Evolutionary conservation across 2,888 invertebrate species (phyloP), one percentile per base, ranked within the genome.

Genomic region (Drosophila colorata): DNA sequence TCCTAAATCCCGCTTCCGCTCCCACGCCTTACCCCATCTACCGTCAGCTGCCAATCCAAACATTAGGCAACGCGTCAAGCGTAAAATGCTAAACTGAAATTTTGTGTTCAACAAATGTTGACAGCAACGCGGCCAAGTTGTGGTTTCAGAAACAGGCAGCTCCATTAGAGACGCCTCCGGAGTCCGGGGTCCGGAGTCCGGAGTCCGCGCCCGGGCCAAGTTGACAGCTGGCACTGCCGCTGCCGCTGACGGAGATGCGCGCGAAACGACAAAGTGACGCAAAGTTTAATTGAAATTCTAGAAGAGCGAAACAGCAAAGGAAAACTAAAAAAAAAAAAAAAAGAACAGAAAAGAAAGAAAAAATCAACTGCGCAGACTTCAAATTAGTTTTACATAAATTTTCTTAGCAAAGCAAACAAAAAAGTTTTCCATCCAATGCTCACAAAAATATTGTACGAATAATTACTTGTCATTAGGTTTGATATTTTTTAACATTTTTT

Each of bases 251-350:
- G 52, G 57, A 69, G 72, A 70, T 63, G 40, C 58, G 74, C 75
- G 74, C 59, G 16, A 46, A 64, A 69, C 74, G 83, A 74, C 73
- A 78, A 80, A 87, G 66, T 83, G 84, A 77, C 63, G 84, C 78
- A 71, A 88, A 85, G 78, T 88, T 85, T 88, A 88, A 85, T 88
- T 85, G 87, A 88, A 85, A 85, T 80, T 86, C 80, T 69, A 59
- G 51, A 47, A 58, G 41, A 56, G 53, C 48, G 40, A 58, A 68
- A 46, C 38, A 41, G 40, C 40, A 44, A 43, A 66, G 14, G 31
- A 13, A 43, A 57, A 43, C 41, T 57, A 7, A 31, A 47, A 49
- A 11, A 8, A 59, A 43, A 16, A 56, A 37, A 52, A 31, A 43
- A 46, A 40, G n/a, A 35, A 31, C 23, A 40, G 1, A 20, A 28